These are phyloP conservation scores for Philereme vetulata DNA, from an alignment of 2,888 invertebrate species.

Conservation along the genomic window DNA sequence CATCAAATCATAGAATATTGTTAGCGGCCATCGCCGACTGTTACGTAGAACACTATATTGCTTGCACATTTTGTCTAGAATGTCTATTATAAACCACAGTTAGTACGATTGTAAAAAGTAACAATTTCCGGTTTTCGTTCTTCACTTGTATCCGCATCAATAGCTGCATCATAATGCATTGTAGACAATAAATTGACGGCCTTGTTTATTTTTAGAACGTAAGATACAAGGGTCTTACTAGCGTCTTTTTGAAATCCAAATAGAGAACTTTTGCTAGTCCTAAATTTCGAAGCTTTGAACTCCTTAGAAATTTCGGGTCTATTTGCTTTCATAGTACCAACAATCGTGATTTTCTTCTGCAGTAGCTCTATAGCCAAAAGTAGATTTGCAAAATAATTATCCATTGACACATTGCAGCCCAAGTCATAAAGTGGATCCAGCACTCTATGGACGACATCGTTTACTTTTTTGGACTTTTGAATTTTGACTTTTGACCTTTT, in stretches of 20 bases:
- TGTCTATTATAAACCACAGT: constrained; percentile 47
- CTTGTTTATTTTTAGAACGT: too few relatives aligned
- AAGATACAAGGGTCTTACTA: too few relatives aligned
- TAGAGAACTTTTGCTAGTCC: too few relatives aligned
- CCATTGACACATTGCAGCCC: constrained; percentile 33
- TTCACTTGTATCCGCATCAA: constrained; percentile 32
- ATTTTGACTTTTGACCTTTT: constrained; percentile 11
- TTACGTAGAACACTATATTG: constrained; percentile 13
- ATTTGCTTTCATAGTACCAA: too few relatives aligned
- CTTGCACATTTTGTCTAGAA: constrained; percentile 43
- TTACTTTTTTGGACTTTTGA: constrained; percentile 14
- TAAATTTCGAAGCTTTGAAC: too few relatives aligned
- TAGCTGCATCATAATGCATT: constrained; percentile 35
- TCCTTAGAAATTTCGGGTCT: too few relatives aligned
- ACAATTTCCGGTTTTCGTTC: constrained; percentile 40
- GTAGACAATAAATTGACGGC: constrained; percentile 40
- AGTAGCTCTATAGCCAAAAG: constrained; percentile 27
- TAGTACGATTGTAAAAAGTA: constrained; percentile 42
- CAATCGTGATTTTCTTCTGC: constrained; percentile 42
- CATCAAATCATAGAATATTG: constrained; percentile 24
- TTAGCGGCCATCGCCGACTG: constrained; percentile 21
- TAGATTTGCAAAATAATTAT: constrained; percentile 35
- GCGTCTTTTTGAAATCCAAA: too few relatives aligned
- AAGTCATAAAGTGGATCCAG: constrained; percentile 24
- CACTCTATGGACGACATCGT: constrained; percentile 16